Percentiles rank a stretch among this genome's conserved stretches.
phyloP scores from a whole-genome alignment of 2,113 vertebrate genomes.

The Barnardius zonarius region DNA sequence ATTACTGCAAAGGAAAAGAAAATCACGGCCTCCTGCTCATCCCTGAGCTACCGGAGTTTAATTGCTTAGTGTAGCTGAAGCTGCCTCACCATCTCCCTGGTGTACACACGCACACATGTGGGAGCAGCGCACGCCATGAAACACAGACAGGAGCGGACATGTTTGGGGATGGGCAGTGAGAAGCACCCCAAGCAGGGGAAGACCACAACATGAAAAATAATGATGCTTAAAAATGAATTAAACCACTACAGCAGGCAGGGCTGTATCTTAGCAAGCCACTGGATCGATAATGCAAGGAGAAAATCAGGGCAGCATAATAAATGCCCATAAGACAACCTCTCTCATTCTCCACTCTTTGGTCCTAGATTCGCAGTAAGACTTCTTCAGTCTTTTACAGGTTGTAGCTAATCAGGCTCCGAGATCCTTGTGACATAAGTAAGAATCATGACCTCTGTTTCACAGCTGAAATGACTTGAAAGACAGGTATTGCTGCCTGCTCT shows the following conservation, averaged over 20 bases:
- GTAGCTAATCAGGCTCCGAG: not conserved
- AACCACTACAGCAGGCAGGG: slow-evolving; percentile 26
- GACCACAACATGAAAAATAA: slow-evolving; percentile 55
- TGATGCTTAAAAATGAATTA: slow-evolving; percentile 48
- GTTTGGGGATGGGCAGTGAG: not conserved
- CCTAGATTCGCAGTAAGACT: not conserved
- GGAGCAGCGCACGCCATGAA: not conserved
- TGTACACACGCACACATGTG: not conserved
- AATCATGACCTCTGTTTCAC: not conserved
- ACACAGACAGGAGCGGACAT: not conserved
- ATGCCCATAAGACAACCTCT: not conserved
- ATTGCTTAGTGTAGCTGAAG: slow-evolving; percentile 89
- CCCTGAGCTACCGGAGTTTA: slow-evolving; percentile 81
- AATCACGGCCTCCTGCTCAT: slow-evolving; percentile 80
- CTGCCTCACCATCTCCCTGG: slow-evolving; percentile 67
- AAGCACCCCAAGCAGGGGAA: not conserved
- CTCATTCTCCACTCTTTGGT: not conserved
- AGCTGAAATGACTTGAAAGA: not conserved
- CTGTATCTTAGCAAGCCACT: not conserved
- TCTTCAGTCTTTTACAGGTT: not conserved
- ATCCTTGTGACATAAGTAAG: not conserved
- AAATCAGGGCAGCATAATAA: slow-evolving; percentile 2
- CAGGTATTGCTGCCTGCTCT: not conserved
- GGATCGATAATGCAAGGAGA: slow-evolving; percentile 8
- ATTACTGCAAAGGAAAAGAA: slow-evolving; percentile 79